Percentiles rank a stretch among this genome's conserved stretches.
Evolutionary conservation across 2,113 vertebrate species (phyloP).

Genomic region (Zosterops lateralis): DNA sequence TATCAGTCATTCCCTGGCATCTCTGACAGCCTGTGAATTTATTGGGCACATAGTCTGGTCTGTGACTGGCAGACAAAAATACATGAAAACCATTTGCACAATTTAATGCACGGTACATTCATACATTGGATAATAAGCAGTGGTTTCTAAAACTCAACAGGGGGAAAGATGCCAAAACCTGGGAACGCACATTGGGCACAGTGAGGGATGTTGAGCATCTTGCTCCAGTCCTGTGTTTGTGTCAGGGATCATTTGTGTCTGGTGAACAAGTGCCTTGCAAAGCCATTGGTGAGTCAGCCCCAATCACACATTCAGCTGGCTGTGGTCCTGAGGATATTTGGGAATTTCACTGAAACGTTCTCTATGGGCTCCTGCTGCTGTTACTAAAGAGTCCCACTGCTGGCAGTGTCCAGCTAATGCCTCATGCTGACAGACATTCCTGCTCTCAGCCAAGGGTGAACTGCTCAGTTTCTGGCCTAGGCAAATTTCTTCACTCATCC

Average conservation of each 20-base stretch:
- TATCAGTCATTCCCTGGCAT: not conserved
- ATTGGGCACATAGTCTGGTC: not conserved
- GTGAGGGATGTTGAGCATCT: not conserved
- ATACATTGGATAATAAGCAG: not conserved
- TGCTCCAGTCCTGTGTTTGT: not conserved
- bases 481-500: not conserved
- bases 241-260: not conserved
- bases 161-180: not conserved
- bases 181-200: not conserved
- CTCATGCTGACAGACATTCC: not conserved
- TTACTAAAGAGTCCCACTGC: not conserved
- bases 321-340: not conserved
- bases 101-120: not conserved
- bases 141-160: not conserved
- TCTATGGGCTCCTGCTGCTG: not conserved
- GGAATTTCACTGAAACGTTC: not conserved
- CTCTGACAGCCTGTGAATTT: constrained; percentile 26
- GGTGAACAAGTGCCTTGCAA: not conserved
- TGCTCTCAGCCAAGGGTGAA: not conserved
- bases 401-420: not conserved
- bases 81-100: not conserved
- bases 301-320: not conserved
- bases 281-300: not conserved
- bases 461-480: not conserved
- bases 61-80: not conserved